Evolutionary conservation across 2,888 invertebrate species (phyloP).

Genomic region (Agrilus mali): DNA sequence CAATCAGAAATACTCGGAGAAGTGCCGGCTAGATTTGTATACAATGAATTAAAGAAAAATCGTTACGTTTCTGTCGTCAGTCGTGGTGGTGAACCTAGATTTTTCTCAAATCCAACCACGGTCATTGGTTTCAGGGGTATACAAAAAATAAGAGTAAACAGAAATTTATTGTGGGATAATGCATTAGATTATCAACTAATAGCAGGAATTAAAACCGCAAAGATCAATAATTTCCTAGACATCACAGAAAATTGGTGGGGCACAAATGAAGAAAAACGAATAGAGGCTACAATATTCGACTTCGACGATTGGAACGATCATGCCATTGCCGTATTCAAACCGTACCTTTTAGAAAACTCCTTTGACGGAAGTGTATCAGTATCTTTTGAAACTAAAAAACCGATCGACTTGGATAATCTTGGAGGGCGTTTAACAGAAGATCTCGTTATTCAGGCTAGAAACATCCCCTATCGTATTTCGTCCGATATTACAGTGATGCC

Average conservation of each 20-base stretch:
- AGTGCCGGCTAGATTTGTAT: conserved; percentile 65
- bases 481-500: conserved; percentile 97
- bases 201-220: conserved; percentile 83
- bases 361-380: conserved; percentile 67
- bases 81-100: conserved; percentile 28
- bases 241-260: conserved; percentile 98
- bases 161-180: conserved; percentile 81
- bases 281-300: conserved; percentile 81
- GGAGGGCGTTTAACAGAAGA: conserved; percentile 66
- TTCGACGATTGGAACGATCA: conserved; percentile 99
- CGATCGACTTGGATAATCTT: conserved; percentile 51
- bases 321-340: conserved; percentile 82
- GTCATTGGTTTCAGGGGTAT: conserved; percentile 88
- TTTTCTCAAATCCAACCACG: conserved; percentile 52
- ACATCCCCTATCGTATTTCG: conserved; percentile 63
- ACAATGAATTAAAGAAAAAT: conserved; percentile 67
- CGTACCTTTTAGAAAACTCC: conserved; percentile 68
- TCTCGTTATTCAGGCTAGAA: conserved; percentile 48
- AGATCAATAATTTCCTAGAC: conserved; percentile 74
- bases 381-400: conserved; percentile 44
- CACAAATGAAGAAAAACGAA: conserved; percentile 54
- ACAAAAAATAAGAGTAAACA: conserved; percentile 81
- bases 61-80: conserved; percentile 29
- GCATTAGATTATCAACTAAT: conserved; percentile 78
- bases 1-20: conserved; percentile 86